Percentiles rank a stretch among this genome's conserved stretches.
Evolutionary conservation across 1,140 invertebrate species (phyloP).

Genomic region (Ips typographus): DNA sequence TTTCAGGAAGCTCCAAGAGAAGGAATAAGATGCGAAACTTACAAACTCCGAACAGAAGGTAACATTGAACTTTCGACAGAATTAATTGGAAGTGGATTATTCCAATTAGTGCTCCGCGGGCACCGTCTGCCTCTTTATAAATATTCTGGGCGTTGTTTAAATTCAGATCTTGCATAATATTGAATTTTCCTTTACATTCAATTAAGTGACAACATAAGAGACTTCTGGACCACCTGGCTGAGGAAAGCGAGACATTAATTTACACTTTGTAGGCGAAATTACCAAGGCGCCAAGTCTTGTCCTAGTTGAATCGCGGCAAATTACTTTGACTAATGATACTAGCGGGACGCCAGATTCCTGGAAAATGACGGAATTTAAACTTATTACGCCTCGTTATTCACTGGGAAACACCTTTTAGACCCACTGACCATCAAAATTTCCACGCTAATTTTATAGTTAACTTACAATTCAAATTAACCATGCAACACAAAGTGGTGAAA

Average conservation of each 20-base stretch:
- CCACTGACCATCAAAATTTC: conserved; percentile 25
- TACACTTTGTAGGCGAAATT: conserved; percentile 7
- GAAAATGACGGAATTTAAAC: conserved; percentile 31
- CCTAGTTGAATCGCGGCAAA: conserved; percentile 9
- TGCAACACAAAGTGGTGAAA: background rate
- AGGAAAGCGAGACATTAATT: background rate
- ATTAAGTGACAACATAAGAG: conserved; percentile 9
- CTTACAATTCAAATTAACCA: background rate
- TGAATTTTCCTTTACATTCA: conserved; percentile 37
- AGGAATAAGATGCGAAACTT: conserved; percentile 33
- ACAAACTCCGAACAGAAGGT: conserved; percentile 43
- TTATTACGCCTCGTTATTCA: conserved; percentile 25
- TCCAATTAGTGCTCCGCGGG: conserved; percentile 49
- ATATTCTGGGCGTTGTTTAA: conserved; percentile 49
- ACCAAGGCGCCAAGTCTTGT: conserved; percentile 7
- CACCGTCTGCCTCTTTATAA: conserved; percentile 46
- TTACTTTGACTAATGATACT: conserved; percentile 28
- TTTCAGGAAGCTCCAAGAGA: conserved; percentile 18
- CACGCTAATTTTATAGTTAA: conserved; percentile 18
- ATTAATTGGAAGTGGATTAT: conserved; percentile 52
- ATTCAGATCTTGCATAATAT: conserved; percentile 45
- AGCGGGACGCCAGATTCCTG: conserved; percentile 22
- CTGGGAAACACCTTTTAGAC: conserved; percentile 26
- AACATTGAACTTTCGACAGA: conserved; percentile 47
- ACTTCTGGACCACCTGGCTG: conserved; percentile 1